These are phyloP conservation scores for Ptychobarbus kaznakovi DNA, from an alignment of 2,797 vertebrate genomes.

Conservation along the genomic window DNA sequence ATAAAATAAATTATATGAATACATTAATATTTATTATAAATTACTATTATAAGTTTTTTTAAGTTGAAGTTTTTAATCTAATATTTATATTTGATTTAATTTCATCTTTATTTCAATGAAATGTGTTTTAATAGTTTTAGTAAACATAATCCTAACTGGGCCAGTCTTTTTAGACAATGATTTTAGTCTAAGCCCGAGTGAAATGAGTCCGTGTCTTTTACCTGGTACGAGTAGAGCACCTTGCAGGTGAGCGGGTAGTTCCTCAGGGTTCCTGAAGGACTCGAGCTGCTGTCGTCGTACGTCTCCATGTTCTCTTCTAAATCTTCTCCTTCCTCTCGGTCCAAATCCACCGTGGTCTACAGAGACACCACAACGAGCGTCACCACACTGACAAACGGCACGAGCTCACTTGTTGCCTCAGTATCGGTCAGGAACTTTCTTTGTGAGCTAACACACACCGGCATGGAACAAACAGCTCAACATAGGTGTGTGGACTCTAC, in stretches of 20 bases:
- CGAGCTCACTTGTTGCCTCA: neutral
- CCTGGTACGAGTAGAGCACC: constrained; percentile 98
- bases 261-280: constrained; percentile 93
- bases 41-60: neutral
- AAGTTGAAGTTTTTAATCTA: neutral
- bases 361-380: neutral
- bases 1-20: neutral
- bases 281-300: constrained; percentile 96
- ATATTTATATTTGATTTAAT: neutral
- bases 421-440: neutral
- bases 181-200: neutral
- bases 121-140: neutral
- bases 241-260: constrained; percentile 98
- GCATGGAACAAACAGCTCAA: neutral
- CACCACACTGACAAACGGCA: neutral
- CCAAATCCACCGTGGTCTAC: constrained; percentile 87
- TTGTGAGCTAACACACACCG: constrained; percentile 47
- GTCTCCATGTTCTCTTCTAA: constrained; percentile 97
- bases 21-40: neutral
- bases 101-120: neutral
- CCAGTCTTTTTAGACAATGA: neutral
- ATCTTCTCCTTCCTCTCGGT: constrained; percentile 93
- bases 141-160: neutral
- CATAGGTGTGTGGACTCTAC: constrained; percentile 2
- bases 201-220: constrained; percentile 63